Evolutionary conservation across 2,113 vertebrate genomes (phyloP), one percentile per base, ranked within the genome.

Genomic region (Nannobrachium achirus): DNA sequence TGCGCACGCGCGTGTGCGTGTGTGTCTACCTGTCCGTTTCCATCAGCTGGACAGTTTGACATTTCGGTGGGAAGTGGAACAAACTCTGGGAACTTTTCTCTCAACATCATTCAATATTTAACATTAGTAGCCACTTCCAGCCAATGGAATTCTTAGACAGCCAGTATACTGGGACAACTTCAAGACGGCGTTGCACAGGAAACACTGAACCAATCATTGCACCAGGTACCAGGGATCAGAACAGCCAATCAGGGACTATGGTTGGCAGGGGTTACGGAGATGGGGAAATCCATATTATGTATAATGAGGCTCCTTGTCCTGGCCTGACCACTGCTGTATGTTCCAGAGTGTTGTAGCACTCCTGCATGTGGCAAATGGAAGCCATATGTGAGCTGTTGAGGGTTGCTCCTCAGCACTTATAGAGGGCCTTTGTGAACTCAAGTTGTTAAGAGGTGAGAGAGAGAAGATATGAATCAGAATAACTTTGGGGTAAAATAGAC

Each of bases 251-350:
- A 8, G n/a, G 16, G 41, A 52, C 41, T 15, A 73, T 16, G 5
- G 45, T 20, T 58, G 25, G 53, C 15, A 60, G 25, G 4, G 41
- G 63, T 56, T 33, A 13, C 51, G 38, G 57, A 56, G 41, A 56
- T 68, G 68, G 1, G 48, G 38, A 56, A 15, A 50, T 60, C 61
- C 46, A 57, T 81, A n/a, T 33, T 33, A 33, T 33, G 63, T 56
- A 88, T 85, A 89, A 86, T 79, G 75, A 79, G 16, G 6, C 50
- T 59, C 52, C 71, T 84, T 89, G 86, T 88, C 79, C 79, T 49
- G 46, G 69, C 42, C 63, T 84, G 73, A 86, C 81, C 82, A 71
- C 20, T 64, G 52, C 63, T 67, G 69, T 40, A 63, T 64, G 73
- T 71, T 60, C 25, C 63, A 14, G 62, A 38, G 71, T 70, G 62